phyloP scores from a whole-genome alignment of 2,888 invertebrate genomes.

The Ditylenchus weischeri region DNA sequence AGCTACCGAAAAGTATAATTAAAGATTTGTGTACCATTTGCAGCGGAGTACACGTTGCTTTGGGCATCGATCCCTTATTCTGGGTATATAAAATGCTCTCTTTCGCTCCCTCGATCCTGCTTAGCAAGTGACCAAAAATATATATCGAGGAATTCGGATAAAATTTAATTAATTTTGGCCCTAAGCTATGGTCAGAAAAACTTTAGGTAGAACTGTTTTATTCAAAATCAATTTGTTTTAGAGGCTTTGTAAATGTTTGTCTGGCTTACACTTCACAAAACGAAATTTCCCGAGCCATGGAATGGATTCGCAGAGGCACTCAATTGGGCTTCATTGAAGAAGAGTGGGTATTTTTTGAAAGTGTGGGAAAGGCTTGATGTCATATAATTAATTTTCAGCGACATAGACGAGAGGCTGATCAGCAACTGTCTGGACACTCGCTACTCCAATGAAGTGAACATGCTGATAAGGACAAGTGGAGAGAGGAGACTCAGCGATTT shows the following conservation, averaged over 20 bases:
- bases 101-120: no score
- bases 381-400: slow-evolving; percentile 60
- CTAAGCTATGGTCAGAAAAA: no score
- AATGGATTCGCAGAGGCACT: slow-evolving; percentile 71
- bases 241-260: slow-evolving; percentile 63
- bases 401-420: slow-evolving; percentile 76
- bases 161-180: no score
- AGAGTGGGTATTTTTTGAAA: slow-evolving; percentile 4
- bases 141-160: no score
- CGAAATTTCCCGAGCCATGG: slow-evolving; percentile 76
- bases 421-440: slow-evolving; percentile 75
- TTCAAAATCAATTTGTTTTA: no score
- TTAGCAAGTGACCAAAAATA: no score
- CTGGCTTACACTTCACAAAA: slow-evolving; percentile 71
- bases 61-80: no score
- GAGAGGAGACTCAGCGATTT: slow-evolving; percentile 83
- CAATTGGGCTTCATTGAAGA: slow-evolving; percentile 62
- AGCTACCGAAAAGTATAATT: no score
- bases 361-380: background rate
- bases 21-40: no score
- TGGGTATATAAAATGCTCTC: no score
- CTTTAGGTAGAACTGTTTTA: background rate
- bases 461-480: slow-evolving; percentile 90
- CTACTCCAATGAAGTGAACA: slow-evolving; percentile 75
- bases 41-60: no score